Evolutionary conservation across 1,140 invertebrate genomes (phyloP).

Genomic region (Eupeodes corollae): DNA sequence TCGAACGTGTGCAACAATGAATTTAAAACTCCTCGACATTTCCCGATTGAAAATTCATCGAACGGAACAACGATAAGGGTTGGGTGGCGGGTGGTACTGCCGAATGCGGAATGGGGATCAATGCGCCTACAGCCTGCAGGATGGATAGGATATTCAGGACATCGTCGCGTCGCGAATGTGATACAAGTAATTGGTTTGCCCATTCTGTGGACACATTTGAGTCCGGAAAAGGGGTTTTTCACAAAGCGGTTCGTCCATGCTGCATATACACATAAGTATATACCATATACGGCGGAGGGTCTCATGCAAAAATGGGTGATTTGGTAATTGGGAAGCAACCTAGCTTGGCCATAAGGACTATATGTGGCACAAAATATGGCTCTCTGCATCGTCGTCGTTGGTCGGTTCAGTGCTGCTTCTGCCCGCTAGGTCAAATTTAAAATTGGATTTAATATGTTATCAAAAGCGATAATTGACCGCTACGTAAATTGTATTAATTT

Average conservation of each 20-base stretch:
- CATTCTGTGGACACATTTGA: not conserved
- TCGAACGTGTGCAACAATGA: not conserved
- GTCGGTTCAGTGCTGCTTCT: not conserved
- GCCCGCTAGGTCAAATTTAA: not conserved
- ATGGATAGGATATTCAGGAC: not conserved
- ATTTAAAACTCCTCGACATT: not conserved
- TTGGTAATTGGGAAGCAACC: too few species aligned
- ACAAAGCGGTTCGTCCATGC: too few species aligned
- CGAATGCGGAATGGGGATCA: too few species aligned
- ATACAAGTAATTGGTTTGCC: too few species aligned
- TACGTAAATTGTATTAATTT: not conserved
- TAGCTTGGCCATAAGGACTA: too few species aligned
- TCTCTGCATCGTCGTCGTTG: too few species aligned
- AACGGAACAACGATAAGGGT: not conserved
- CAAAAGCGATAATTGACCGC: not conserved
- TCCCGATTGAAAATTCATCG: not conserved
- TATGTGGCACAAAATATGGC: too few species aligned
- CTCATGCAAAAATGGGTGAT: too few species aligned
- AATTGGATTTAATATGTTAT: not conserved
- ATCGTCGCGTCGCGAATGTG: too few species aligned
- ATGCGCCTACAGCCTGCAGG: not conserved
- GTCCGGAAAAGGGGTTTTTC: not conserved
- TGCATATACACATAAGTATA: too few species aligned
- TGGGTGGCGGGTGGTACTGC: too few species aligned
- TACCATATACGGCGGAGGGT: too few species aligned